Base-by-base conservation (phyloP, 1,140 invertebrate species). In the Sycophaga agraensis region DNA sequence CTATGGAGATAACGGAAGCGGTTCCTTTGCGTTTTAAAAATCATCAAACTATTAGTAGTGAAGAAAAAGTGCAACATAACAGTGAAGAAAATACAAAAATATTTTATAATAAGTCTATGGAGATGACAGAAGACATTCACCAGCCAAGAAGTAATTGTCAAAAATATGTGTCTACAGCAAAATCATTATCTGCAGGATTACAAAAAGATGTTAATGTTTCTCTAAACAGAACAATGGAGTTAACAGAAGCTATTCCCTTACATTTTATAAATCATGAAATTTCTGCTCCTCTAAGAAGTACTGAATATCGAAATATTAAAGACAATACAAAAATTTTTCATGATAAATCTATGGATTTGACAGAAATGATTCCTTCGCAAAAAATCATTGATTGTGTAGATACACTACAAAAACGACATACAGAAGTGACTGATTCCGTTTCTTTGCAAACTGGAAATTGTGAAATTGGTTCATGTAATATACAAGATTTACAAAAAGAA, bases 71-170 rank as follows among this genome's bases (percentile, higher is more conserved):
- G 28, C 11, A 4, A 31, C 12, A 16, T 24, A 22, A 2, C 8
- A 43, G 7, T 19, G 5, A 48, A 17, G 22, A 28, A 28, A 39
- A 40, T 7, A 40, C 21, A 26, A 26, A 50, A 59, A 31, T 34
- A 17, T 59, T 43, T 24, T 34, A 22, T 0, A 37, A 50, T 21
- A 45, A 35, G n/a, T 63, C 66, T 26, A 68, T 70, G 55, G 45
- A 45, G 28, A 53, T 31, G 12, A 45, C 28, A 26, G 55, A 57
- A 37, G 16, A 12, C 2, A 1, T 37, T 35, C n/a, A n/a, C 19
- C 11, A 42, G 35, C 17, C 16, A 3, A 45, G 1, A 22, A 45
- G 22, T 22, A 8, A 11, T 22, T 24, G 14, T 11, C 21, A 31
- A 31, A 14, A 19, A 21, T 7, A 43, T n/a, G n/a, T n/a, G n/a